Evolutionary conservation across 2,797 vertebrate genomes (phyloP), one percentile per base, ranked within the genome.

Genomic region (Coilia nasus): DNA sequence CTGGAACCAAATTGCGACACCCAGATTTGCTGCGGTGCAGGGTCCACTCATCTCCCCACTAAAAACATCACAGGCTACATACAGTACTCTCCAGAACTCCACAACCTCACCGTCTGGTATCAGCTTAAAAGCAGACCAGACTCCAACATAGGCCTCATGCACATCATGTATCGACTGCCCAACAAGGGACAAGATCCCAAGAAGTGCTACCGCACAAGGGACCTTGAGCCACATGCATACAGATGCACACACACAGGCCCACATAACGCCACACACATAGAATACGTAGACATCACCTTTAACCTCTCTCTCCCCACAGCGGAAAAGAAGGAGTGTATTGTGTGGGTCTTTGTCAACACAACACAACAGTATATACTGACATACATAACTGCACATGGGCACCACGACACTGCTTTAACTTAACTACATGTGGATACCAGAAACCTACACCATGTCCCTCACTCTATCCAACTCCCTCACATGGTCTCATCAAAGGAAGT

Each of bases 391-490:
- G 62, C 31, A 23, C 83, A n/a, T n/a, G n/a, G n/a, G n/a, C n/a
- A n/a, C n/a, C n/a, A n/a, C n/a, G n/a, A n/a, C n/a, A n/a, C n/a
- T n/a, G n/a, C n/a, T n/a, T n/a, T n/a, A n/a, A n/a, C n/a, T n/a
- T n/a, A n/a, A n/a, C n/a, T n/a, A n/a, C n/a, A n/a, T n/a, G n/a
- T n/a, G n/a, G n/a, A n/a, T n/a, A n/a, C n/a, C n/a, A n/a, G n/a
- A n/a, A n/a, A n/a, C n/a, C n/a, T 15, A 78, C 67, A 78, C 83
- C 78, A 47, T 84, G 83, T 23, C 83, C 83, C 47, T 25, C 46
- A 84, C 19, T 28, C 21, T 56, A 84, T 47, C 62, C 83, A 7
- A 14, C 50, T 44, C 83, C 47, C 12, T 31, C 71, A 19, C 23
- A 25, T 0, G 44, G 23, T 17, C 46, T 82, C 3, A 71, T 84